Base-by-base conservation (phyloP, 2,113 vertebrate species). In the Varanus salvator region DNA sequence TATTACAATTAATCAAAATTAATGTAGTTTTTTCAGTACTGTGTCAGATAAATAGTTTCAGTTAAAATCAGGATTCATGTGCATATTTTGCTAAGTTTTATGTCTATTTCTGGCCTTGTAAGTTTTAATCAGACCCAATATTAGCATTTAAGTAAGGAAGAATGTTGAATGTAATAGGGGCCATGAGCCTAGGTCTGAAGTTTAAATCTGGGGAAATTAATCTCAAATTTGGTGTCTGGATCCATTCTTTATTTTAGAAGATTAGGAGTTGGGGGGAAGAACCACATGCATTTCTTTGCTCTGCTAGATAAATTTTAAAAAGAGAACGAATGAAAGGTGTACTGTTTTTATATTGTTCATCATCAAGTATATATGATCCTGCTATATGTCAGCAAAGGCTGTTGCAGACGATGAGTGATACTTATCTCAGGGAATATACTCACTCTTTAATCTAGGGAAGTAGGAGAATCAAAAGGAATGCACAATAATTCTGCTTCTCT, bases 51-150 rank as follows among this genome's bases (percentile, higher is more conserved):
- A 66, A 87, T 66, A 23, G 7, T 86, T 60, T 31, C 3, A 25
- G 17, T 57, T 29, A 19, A 27, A 34, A 86, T 1, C 29, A 12
- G 48, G 9, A n/a, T 52, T 54, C 78, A 93, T 44, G 12, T 89
- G n/a, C 52, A 85, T 29, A 50, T 93, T 93, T 69, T 92, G 23
- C 76, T 81, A 90, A 77, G 83, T 66, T n/a, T 88, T 91, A 72
- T 89, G 72, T 66, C 8, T 75, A 75, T 57, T 9, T 78, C 27
- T 96, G 91, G 87, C 91, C 87, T 95, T 90, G 94, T 68, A 48
- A 50, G 87, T 88, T 76, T 60, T 69, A 29, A 87, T 57, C 88
- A 86, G 94, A 31, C 11, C 25, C 89, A 27, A 90, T 17, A 34
- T 69, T 38, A 72, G 50, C 50, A n/a, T n/a, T n/a, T 72, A 69